These are phyloP conservation scores for Rhopalosiphum nymphaeae DNA, from an alignment of 2,888 invertebrate species.

Conservation along the genomic window DNA sequence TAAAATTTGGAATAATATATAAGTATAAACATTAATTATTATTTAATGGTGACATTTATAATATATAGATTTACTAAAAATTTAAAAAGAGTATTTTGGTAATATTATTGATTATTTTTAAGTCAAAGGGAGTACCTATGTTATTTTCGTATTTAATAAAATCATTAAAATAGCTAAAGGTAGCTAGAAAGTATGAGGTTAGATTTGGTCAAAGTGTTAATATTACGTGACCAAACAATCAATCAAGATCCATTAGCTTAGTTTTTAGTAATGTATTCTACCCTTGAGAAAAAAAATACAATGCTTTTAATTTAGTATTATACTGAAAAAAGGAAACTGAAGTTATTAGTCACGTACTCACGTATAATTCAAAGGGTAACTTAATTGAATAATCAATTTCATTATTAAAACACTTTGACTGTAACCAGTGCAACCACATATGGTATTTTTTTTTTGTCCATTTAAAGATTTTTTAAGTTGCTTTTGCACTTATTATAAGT, in stretches of 20 bases:
- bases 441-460: constrained; percentile 25
- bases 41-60: neutral
- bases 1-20: neutral
- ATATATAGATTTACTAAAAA: neutral
- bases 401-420: constrained; percentile 55
- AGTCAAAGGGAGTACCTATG: neutral
- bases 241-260: constrained; percentile 62
- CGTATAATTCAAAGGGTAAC: constrained; percentile 45
- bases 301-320: constrained; percentile 56
- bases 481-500: neutral
- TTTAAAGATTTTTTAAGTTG: constrained; percentile 20
- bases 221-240: constrained; percentile 60
- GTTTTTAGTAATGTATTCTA: constrained; percentile 57
- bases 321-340: constrained; percentile 51
- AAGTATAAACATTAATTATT: neutral
- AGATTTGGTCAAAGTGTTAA: constrained; percentile 41
- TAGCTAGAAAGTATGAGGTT: constrained; percentile 9
- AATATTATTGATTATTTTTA: constrained; percentile 2
- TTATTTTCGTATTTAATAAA: neutral
- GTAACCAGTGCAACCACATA: neutral
- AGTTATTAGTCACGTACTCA: constrained; percentile 58
- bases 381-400: constrained; percentile 62
- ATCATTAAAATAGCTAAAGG: constrained; percentile 26
- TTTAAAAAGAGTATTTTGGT: neutral
- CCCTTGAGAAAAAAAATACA: constrained; percentile 51